Base-by-base conservation (phyloP, 1,140 invertebrate genomes). In the Charaxes varanes region DNA sequence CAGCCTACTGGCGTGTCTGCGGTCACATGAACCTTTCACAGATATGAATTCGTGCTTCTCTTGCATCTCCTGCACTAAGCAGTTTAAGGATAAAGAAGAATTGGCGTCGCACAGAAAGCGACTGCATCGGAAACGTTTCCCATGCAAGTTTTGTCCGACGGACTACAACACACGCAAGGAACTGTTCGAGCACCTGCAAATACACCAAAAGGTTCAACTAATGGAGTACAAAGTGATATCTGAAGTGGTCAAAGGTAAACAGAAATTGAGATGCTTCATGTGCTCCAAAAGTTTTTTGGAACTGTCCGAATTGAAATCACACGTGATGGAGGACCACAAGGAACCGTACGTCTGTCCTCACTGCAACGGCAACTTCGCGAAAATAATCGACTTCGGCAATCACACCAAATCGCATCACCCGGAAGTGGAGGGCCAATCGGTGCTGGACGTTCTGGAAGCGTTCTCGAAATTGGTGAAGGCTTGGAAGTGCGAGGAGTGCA, bases 401-500 rank as follows among this genome's bases (percentile, higher is more conserved):
- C 79, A 83, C 16, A 78, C 60, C 0, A 83, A 80, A 41, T 65
- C 62, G 4, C 53, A 54, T 3, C 76, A 83, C 33, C 74, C 76
- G 0, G 74, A 83, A 35, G 60, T 79, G 0, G 73, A 73, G 58
- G 63, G 67, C 0, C 65, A 79, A 15, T 79, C 72, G 0, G 72
- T 83, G n/a, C 38, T 83, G 17, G 63, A 79, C 38, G 74, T 78
- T 10, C 37, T 83, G 3, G 72, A 83, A 53, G 79, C 76, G 0
- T 79, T 80, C 36, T 77, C 74, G 0, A 71, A 70, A 34, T 47
- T 83, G 17, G 68, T 77, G 0, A 65, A 71, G 40, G 74, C 70
- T 7, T 83, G 79, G 79, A 83, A 83, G 44, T 83, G 79, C 32
- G 70, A 81, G 13, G 74, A 81, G 23, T 83, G 79, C 36, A 62